These are phyloP conservation scores for Cololabis saira DNA, from an alignment of 2,113 vertebrate species.

Conservation along the genomic window DNA sequence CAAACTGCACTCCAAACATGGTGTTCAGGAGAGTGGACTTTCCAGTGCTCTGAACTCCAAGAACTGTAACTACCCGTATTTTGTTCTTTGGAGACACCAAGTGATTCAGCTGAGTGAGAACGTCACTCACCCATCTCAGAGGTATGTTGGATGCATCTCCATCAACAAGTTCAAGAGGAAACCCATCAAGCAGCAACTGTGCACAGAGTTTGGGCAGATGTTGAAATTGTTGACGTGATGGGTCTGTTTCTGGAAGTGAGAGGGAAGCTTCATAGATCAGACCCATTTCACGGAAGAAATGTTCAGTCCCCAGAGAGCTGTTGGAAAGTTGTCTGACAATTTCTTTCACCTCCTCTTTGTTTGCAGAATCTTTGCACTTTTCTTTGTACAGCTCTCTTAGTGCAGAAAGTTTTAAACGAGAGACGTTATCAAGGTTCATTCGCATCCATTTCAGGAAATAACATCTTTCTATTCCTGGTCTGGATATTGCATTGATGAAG, in stretches of 20 bases:
- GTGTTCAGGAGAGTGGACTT: slow-evolving; percentile 89
- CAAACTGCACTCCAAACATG: slow-evolving; percentile 88
- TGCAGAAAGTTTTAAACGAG: slow-evolving; percentile 30
- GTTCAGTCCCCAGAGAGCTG: slow-evolving; percentile 81
- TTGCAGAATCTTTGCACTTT: slow-evolving; percentile 41
- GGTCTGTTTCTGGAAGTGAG: slow-evolving; percentile 30
- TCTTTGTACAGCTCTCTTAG: slow-evolving; percentile 62
- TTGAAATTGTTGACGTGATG: slow-evolving; percentile 36
- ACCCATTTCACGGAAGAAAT: slow-evolving; percentile 85
- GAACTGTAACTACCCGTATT: slow-evolving; percentile 79
- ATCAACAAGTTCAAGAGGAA: slow-evolving; percentile 85
- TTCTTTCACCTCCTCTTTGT: slow-evolving; percentile 55
- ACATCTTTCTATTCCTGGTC: slow-evolving; percentile 39
- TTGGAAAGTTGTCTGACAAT: slow-evolving; percentile 71
- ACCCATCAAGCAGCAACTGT: slow-evolving; percentile 78
- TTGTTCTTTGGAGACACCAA: slow-evolving; percentile 62
- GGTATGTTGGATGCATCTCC: slow-evolving; percentile 83
- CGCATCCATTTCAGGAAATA: slow-evolving; percentile 78
- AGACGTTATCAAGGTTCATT: slow-evolving; percentile 69
- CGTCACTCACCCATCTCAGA: slow-evolving; percentile 82
- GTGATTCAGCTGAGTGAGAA: slow-evolving; percentile 69
- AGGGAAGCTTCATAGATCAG: slow-evolving; percentile 83
- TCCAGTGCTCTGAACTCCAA: slow-evolving; percentile 86
- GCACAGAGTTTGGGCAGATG: slow-evolving; percentile 71
- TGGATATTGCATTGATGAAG: slow-evolving; percentile 63